Evolutionary conservation across 2,888 invertebrate species (phyloP), one percentile per base, ranked within the genome.

Genomic region (Chrysolina haemoptera): DNA sequence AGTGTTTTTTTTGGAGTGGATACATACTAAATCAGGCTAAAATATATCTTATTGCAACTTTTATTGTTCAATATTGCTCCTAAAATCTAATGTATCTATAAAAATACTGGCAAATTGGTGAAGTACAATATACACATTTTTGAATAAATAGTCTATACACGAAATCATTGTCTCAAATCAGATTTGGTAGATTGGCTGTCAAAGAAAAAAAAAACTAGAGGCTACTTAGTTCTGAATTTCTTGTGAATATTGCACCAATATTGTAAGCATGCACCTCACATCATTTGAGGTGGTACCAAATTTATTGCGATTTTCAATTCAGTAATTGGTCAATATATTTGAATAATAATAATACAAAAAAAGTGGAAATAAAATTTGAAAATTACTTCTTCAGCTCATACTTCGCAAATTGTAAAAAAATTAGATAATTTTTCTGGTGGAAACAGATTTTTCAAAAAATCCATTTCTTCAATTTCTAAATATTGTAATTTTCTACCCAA

Each of bases 61-160:
- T 53, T 53, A 59, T 59, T 77, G 75, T 75, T 77, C 72, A 73
- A 76, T 71, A 22, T 75, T 48, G 71, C 73, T 75, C 71, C 75
- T 75, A 74, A 62, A 35, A 69, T 64, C 70, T 63, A 63, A 70
- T 74, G 14, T 76, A 72, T 65, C 71, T 76, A 74, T 74, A 78
- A 78, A 78, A 78, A 77, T 78, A 78, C 76, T 78, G 78, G 78
- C 75, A 77, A 75, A 71, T 64, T 69, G 73, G 72, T 63, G 62
- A 62, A 68, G 46, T 62, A 50, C 64, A 69, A 66, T 63, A 18
- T 59, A 70, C 65, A 35, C 5, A 46, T 46, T 48, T 41, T 40
- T 4, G 53, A 46, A 63, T 63, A 70, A 70, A 59, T 59, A 68
- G 55, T 71, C 66, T 70, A 46, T 59, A 65, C 41, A 68, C 9